A percentile compares a stretch with the other conserved stretches of the same genome.
phyloP scores from a whole-genome alignment of 2,797 vertebrate genomes.

The Gorsachius magnificus region DNA sequence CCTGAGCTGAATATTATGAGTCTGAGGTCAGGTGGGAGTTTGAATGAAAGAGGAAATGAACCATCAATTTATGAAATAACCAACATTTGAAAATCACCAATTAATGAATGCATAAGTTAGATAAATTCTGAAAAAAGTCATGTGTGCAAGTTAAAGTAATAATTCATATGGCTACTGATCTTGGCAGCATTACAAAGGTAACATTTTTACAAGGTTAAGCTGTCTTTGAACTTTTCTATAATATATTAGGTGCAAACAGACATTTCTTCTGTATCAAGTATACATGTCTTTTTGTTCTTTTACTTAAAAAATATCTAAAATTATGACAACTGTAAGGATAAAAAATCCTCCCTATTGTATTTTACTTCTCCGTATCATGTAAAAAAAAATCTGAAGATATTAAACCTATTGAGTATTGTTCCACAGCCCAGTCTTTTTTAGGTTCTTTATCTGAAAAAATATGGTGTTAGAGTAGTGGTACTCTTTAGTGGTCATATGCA shows the following conservation, averaged over 20 bases:
- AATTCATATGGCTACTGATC: constrained; percentile 45
- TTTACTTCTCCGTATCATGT: background rate
- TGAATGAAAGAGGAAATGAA: background rate
- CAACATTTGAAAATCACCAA: constrained; percentile 1
- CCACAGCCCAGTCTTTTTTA: background rate
- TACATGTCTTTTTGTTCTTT: background rate
- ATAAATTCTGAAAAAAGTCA: constrained; percentile 34
- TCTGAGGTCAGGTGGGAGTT: background rate
- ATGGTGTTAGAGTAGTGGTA: background rate
- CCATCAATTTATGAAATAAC: constrained; percentile 26
- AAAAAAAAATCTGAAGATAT: background rate
- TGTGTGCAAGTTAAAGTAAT: constrained; percentile 28
- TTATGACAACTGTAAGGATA: background rate
- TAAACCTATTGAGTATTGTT: background rate
- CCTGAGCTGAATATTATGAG: background rate
- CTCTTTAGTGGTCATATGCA: background rate
- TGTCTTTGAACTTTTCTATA: constrained; percentile 52
- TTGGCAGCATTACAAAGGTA: constrained; percentile 36
- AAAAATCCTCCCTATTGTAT: background rate
- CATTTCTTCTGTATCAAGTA: background rate
- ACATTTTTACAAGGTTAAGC: constrained; percentile 66
- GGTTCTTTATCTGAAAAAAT: background rate
- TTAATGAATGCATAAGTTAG: constrained; percentile 30
- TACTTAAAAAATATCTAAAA: constrained; percentile 2
- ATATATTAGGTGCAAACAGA: constrained; percentile 37